These are phyloP conservation scores for Nycticebus coucang DNA, from an alignment of 2,113 vertebrate species.

Conservation along the genomic window DNA sequence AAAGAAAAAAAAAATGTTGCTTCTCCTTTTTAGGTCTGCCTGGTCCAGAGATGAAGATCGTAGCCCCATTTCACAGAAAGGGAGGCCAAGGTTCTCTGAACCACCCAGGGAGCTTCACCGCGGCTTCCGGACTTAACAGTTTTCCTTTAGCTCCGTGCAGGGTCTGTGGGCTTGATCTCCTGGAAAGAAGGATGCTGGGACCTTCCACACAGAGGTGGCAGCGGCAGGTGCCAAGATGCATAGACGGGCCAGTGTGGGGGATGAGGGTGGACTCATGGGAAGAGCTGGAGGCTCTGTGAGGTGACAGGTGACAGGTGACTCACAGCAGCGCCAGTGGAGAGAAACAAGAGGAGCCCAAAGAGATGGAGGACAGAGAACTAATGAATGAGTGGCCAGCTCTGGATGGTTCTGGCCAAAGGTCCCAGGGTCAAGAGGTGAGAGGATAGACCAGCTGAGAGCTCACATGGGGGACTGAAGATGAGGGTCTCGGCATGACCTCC, in stretches of 20 bases:
- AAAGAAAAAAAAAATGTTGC: neutral
- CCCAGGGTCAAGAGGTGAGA: rapidly evolving
- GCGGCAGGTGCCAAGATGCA: too few species aligned
- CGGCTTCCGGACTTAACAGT: rapidly evolving
- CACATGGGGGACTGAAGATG: rapidly evolving
- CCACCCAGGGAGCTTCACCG: rapidly evolving
- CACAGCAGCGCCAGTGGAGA: too few species aligned
- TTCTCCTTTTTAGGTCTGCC: neutral
- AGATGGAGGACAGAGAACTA: neutral
- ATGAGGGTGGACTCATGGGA: too few species aligned
- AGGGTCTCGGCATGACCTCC: rapidly evolving
- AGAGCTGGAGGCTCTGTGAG: too few species aligned
- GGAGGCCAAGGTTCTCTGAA: neutral
- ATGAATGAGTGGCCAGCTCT: neutral
- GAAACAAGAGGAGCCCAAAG: neutral
- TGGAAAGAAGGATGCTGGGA: neutral
- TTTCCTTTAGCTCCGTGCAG: neutral
- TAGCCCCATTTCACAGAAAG: neutral
- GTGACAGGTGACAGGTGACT: too few species aligned
- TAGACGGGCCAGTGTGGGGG: too few species aligned
- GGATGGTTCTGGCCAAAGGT: neutral
- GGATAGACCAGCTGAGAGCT: neutral
- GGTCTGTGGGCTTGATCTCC: neutral
- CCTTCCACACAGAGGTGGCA: rapidly evolving
- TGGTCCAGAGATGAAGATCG: neutral